Base-by-base conservation (phyloP, 2,113 vertebrate species). In the Amazona vittata region DNA sequence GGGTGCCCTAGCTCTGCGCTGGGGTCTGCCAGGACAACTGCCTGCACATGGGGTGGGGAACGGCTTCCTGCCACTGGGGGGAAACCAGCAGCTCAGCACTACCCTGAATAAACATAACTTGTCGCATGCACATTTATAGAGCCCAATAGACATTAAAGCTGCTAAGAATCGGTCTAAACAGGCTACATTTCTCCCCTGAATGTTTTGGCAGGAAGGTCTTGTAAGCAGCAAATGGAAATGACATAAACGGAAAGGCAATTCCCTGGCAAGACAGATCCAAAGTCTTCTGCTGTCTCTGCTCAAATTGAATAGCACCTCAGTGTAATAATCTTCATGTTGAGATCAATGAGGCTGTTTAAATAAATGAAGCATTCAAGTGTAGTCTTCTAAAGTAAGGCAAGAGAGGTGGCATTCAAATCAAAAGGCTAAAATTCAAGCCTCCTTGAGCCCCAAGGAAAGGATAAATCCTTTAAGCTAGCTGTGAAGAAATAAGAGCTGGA, bases 381-480 rank as follows among this genome's bases (percentile, higher is more conserved):
- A 47, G 37, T 59, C 33, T 35, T 59, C 57, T 59, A 64, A 94
- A 85, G 31, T 44, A 69, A 70, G n/a, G 29, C 25, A 67, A 80
- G 44, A 76, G 39, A 87, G 44, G 49, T 2, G 4, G 15, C 53
- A 20, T 70, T 96, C 15, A 74, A 15, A 74, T 62, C 46, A 60
- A 65, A 87, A 67, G 21, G 35, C 15, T 81, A 64, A 91, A 92
- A 77, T 70, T 80, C 71, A 83, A 70, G 64, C 28, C 63, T 80
- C 17, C 44, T 62, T 55, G 52, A 93, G 37, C 44, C 31, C 31
- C 24, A 52, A 80, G 53, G 67, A 91, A 76, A 83, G 28, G 21
- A 65, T 82, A 85, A 93, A 86, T 83, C 49, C 82, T 39, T 88
- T 88, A 94, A 86, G 33, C 43, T 90, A 88, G 20, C 43, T 90